These are phyloP conservation scores for Diadumene lineata DNA, from an alignment of 92 coral and sea anemone genomes.

Conservation along the genomic window DNA sequence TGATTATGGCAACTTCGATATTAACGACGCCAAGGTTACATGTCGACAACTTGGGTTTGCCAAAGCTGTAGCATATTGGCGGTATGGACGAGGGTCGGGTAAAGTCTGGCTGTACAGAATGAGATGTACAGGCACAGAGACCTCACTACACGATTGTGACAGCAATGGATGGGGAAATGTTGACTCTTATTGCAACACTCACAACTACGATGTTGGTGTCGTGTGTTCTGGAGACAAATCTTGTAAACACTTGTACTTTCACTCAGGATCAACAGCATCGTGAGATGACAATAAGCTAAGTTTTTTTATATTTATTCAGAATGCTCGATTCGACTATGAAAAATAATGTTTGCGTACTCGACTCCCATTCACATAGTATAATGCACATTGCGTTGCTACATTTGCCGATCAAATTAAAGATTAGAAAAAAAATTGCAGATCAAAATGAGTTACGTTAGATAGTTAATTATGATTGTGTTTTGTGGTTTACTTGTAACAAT, in stretches of 20 bases:
- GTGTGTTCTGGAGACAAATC: slow-evolving; percentile 2
- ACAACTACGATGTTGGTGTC: slow-evolving; percentile 1
- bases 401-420: too few species aligned
- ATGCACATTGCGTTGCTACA: too few species aligned
- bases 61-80: not conserved
- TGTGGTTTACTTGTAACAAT: too few species aligned
- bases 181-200: not conserved
- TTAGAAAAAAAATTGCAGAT: too few species aligned
- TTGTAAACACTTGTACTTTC: not conserved
- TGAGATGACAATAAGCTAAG: too few species aligned
- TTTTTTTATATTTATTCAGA: too few species aligned
- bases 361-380: too few species aligned
- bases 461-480: too few species aligned
- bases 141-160: not conserved
- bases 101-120: not conserved
- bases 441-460: too few species aligned
- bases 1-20: not conserved
- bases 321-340: too few species aligned
- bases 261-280: not conserved
- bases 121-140: not conserved
- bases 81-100: not conserved
- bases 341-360: too few species aligned
- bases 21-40: not conserved
- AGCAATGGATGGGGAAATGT: slow-evolving; percentile 6
- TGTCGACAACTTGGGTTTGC: not conserved